Percentiles rank a stretch among this genome's conserved stretches.
phyloP scores from a whole-genome alignment of 92 coral and sea anemone genomes.

The Blastomussa wellsi region DNA sequence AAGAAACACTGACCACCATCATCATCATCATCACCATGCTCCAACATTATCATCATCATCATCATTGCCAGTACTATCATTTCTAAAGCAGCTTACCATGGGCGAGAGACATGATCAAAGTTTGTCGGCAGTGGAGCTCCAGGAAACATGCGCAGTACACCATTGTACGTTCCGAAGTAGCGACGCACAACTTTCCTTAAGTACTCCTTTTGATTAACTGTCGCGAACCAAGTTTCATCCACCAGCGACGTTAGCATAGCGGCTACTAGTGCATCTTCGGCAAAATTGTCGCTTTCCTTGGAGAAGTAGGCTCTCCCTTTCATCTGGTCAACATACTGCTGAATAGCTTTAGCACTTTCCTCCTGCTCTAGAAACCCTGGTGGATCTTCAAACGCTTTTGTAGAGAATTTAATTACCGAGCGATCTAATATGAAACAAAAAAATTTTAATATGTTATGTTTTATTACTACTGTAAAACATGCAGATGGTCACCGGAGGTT shows the following conservation, averaged over 20 bases:
- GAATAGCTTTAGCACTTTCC: conserved; percentile 48
- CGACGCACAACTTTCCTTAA: conserved; percentile 66
- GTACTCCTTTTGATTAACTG: conserved; percentile 20
- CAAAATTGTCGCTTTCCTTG: background rate
- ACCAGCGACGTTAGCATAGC: conserved; percentile 47
- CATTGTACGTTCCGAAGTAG: conserved; percentile 77
- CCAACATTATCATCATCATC: too few relatives aligned
- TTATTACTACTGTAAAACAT: background rate
- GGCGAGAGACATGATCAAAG: conserved; percentile 74
- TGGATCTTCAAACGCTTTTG: conserved; percentile 71
- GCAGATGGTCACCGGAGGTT: too few relatives aligned
- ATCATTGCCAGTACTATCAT: too few relatives aligned
- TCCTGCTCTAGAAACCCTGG: conserved; percentile 64
- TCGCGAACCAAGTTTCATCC: conserved; percentile 52
- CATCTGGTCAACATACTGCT: conserved; percentile 42
- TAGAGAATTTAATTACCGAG: conserved; percentile 72
- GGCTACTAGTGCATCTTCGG: conserved; percentile 13
- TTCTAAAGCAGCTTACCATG: conserved; percentile 56
- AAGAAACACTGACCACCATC: too few relatives aligned
- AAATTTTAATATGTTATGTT: background rate
- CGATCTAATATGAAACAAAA: conserved; percentile 47
- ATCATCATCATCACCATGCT: too few relatives aligned
- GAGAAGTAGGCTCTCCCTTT: background rate
- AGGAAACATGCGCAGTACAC: conserved; percentile 75
- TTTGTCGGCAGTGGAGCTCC: conserved; percentile 71